Percentiles rank a stretch among this genome's conserved stretches.
Evolutionary conservation across 2,888 invertebrate species (phyloP).

Genomic region (Strigamia transsilvanica): DNA sequence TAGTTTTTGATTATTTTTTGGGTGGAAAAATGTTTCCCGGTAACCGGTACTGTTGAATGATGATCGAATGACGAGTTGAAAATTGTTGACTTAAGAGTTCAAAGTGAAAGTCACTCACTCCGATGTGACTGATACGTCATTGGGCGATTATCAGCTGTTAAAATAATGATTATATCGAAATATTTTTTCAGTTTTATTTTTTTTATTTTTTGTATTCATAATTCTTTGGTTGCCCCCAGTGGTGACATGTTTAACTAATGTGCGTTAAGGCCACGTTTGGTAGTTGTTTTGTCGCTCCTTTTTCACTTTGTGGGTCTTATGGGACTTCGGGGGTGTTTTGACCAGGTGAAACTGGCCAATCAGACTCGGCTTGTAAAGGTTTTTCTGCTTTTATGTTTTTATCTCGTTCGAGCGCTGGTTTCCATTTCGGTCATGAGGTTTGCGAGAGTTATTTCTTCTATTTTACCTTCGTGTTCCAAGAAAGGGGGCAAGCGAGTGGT

Average conservation of each 20-base stretch:
- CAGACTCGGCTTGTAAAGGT: neutral
- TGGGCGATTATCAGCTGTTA: neutral
- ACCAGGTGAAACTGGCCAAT: neutral
- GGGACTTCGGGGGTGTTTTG: neutral
- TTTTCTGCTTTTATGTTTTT: constrained; percentile 1
- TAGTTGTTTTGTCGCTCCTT: neutral
- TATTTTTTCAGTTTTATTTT: neutral
- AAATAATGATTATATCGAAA: neutral
- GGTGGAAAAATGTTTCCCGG: neutral
- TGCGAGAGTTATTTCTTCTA: neutral
- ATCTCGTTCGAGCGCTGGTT: neutral
- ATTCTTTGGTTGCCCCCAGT: too few species aligned
- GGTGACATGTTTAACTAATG: neutral
- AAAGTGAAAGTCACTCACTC: constrained; percentile 26
- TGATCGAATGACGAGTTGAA: neutral
- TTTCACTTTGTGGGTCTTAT: neutral
- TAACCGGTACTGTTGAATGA: neutral
- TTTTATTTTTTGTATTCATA: neutral
- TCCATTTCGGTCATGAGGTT: neutral
- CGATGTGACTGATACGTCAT: neutral
- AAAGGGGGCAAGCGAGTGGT: neutral
- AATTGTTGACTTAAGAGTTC: neutral
- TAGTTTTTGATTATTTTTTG: neutral
- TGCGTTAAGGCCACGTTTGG: neutral
- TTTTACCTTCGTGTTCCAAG: neutral